Evolutionary conservation across 1,140 invertebrate species (phyloP).

Genomic region (Cydia strobilella): DNA sequence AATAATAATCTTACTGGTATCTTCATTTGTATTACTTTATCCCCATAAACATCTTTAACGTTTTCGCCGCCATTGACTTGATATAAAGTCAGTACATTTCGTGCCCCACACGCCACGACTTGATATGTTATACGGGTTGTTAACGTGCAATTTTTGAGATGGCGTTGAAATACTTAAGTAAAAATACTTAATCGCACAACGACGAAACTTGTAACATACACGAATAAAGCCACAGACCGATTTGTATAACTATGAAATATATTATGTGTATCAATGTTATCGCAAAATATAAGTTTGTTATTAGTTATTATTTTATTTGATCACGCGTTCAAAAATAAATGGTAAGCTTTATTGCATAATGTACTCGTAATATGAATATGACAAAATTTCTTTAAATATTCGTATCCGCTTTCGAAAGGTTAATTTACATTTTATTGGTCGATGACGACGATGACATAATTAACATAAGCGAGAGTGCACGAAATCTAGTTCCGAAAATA

Average conservation of each 20-base stretch:
- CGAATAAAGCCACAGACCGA: neutral
- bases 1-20: neutral
- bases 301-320: neutral
- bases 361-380: neutral
- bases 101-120: too few species aligned
- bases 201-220: neutral
- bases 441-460: slow-evolving; percentile 31
- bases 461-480: slow-evolving; percentile 26
- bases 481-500: slow-evolving; percentile 36
- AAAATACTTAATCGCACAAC: neutral
- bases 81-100: too few species aligned
- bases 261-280: neutral
- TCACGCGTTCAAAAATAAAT: neutral
- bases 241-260: neutral
- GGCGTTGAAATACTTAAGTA: neutral
- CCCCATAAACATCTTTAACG: too few species aligned
- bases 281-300: neutral
- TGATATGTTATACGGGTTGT: too few species aligned
- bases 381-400: slow-evolving; percentile 19
- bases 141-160: too few species aligned
- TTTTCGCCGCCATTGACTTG: too few species aligned
- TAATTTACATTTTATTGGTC: slow-evolving; percentile 39
- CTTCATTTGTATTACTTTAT: too few species aligned
- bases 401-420: slow-evolving; percentile 37
- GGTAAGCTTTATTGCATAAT: neutral